Evolutionary conservation across 1,140 invertebrate species (phyloP).

Genomic region (Ceratoteleas bidentatus): DNA sequence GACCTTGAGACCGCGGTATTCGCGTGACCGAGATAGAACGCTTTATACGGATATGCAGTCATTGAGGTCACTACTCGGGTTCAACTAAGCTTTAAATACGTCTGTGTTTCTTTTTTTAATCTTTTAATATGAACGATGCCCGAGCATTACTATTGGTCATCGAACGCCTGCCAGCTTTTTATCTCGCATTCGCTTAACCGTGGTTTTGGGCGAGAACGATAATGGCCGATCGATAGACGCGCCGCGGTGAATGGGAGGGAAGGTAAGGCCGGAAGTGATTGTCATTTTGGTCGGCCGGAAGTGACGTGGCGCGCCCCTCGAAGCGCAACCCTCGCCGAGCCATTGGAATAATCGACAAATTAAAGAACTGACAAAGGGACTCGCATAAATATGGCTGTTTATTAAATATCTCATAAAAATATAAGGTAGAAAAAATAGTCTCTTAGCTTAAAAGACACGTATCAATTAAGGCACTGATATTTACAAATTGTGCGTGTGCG

Average conservation of each 20-base stretch:
- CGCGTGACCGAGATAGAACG: conserved; percentile 16
- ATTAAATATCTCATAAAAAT: conserved; percentile 77
- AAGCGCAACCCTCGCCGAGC: conserved; percentile 17
- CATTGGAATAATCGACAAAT: conserved; percentile 6
- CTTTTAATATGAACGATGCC: conserved; percentile 5
- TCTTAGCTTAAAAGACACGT: conserved; percentile 60
- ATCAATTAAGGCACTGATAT: conserved; percentile 75
- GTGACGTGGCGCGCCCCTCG: conserved; percentile 32
- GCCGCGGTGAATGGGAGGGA: background rate
- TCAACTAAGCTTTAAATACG: conserved; percentile 43
- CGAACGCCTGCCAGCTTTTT: background rate
- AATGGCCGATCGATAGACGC: background rate
- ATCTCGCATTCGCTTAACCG: background rate
- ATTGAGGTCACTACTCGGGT: conserved; percentile 42
- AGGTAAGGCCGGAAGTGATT: conserved; percentile 14
- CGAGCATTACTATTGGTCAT: background rate
- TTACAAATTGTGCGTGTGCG: conserved; percentile 63
- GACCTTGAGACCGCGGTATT: conserved; percentile 31
- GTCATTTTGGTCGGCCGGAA: conserved; percentile 17
- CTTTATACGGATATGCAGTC: conserved; percentile 44
- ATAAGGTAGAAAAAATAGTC: conserved; percentile 75
- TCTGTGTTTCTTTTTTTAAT: conserved; percentile 26
- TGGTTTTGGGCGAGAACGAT: background rate
- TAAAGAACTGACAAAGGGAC: background rate
- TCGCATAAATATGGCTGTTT: conserved; percentile 67